Conservation (phyloP, 64 coral and sea anemone genomes). For the Montipora cactus region DNA sequence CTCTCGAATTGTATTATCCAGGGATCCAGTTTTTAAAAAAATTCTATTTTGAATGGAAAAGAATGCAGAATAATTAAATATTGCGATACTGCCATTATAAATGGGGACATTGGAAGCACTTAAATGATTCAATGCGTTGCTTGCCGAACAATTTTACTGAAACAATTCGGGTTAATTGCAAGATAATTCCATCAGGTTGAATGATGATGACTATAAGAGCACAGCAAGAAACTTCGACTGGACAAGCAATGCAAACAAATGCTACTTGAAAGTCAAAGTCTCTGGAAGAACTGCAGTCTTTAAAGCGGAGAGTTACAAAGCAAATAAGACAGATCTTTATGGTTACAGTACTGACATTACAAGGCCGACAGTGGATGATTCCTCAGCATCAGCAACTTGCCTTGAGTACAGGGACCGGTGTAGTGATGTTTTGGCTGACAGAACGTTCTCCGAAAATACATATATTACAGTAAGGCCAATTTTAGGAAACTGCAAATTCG, state of each 20-base stretch:
- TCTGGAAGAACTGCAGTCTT: not conserved
- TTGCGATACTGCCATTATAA: no score
- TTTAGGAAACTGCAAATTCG: not conserved
- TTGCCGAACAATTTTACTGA: no score
- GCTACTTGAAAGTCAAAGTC: not conserved
- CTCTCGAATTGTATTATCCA: no score
- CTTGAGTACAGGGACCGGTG: not conserved
- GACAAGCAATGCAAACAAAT: not conserved
- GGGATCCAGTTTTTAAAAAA: no score
- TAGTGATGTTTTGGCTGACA: not conserved
- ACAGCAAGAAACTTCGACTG: not conserved
- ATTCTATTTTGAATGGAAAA: no score
- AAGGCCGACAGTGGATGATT: not conserved
- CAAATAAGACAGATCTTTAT: not conserved
- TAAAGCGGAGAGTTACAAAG: constrained; percentile 1
- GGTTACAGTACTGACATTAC: not conserved
- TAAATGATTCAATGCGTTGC: no score
- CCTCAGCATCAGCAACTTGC: not conserved
- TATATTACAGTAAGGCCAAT: not conserved
- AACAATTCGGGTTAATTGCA: not conserved
- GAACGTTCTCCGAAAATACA: not conserved
- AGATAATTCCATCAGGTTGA: not conserved
- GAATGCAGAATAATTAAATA: no score
- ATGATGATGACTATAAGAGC: not conserved
- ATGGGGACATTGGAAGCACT: no score